Conservation (phyloP, 2,888 invertebrate species). For the Cheilosia vernalis region DNA sequence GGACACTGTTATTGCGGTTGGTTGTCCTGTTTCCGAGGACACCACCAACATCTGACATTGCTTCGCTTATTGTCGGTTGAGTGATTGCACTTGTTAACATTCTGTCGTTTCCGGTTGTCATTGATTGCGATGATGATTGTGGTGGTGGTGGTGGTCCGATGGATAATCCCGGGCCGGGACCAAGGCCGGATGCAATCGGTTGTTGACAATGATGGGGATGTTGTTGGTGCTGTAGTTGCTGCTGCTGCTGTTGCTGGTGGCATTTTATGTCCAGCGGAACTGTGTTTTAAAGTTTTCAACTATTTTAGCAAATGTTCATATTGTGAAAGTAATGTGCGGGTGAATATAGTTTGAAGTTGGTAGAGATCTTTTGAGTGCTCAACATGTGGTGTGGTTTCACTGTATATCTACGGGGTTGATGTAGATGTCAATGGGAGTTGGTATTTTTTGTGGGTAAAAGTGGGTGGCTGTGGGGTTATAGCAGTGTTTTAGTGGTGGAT, state of each 20-base stretch:
- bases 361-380: constrained; percentile 53
- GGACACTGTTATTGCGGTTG: constrained; percentile 76
- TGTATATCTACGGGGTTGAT: not conserved
- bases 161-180: constrained; percentile 70
- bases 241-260: constrained; percentile 78
- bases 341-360: constrained; percentile 61
- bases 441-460: not conserved
- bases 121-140: constrained; percentile 77
- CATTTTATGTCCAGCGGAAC: constrained; percentile 83
- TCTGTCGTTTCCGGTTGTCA: constrained; percentile 83
- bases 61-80: constrained; percentile 76
- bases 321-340: constrained; percentile 78
- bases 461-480: not conserved
- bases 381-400: not conserved
- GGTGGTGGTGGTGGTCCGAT: constrained; percentile 63
- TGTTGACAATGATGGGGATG: constrained; percentile 77
- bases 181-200: constrained; percentile 77
- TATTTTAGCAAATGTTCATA: constrained; percentile 62
- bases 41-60: constrained; percentile 76
- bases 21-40: constrained; percentile 77
- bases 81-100: constrained; percentile 83
- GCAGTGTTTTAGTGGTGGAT: too few relatives aligned
- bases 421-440: not conserved
- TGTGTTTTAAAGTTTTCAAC: constrained; percentile 77
- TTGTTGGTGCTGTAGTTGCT: constrained; percentile 75